A percentile compares a stretch with the other conserved stretches of the same genome.
phyloP scores from a whole-genome alignment of 2,888 invertebrate genomes.

The Macaria notata region DNA sequence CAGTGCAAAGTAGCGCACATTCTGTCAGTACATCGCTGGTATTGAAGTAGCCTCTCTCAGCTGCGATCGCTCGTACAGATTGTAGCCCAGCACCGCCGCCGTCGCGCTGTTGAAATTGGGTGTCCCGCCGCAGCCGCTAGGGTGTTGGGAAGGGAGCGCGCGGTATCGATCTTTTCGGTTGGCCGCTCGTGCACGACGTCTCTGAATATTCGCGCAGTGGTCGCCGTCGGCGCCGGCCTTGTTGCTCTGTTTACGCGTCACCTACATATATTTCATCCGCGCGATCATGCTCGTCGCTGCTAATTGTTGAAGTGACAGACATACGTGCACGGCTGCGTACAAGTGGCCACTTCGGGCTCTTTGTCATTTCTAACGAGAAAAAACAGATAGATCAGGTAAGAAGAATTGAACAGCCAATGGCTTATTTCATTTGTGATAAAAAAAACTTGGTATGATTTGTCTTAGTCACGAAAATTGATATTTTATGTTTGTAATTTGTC shows the following conservation, averaged over 20 bases:
- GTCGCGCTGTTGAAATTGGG: constrained; percentile 35
- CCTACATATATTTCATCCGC: constrained; percentile 64
- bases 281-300: constrained; percentile 69
- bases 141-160: constrained; percentile 67
- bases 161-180: constrained; percentile 76
- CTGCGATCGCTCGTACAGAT: constrained; percentile 45
- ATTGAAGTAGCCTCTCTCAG: constrained; percentile 45
- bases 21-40: constrained; percentile 49
- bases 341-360: constrained; percentile 30
- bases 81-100: constrained; percentile 41
- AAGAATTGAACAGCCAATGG: no score
- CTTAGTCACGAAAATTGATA: no score
- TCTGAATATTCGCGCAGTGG: constrained; percentile 75
- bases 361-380: constrained; percentile 6
- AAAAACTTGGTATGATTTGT: no score
- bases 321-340: constrained; percentile 50
- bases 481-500: no score
- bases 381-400: constrained; percentile 15
- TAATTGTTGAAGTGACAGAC: constrained; percentile 68
- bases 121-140: constrained; percentile 46
- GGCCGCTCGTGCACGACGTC: constrained; percentile 71
- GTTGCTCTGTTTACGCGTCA: constrained; percentile 73
- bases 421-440: no score
- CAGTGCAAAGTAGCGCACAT: constrained; percentile 56
- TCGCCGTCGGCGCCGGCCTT: constrained; percentile 79